Percentiles rank a stretch among this genome's conserved stretches.
These are phyloP conservation scores for Festucalex cinctus DNA, from an alignment of 2,113 vertebrate species.

Conservation along the genomic window DNA sequence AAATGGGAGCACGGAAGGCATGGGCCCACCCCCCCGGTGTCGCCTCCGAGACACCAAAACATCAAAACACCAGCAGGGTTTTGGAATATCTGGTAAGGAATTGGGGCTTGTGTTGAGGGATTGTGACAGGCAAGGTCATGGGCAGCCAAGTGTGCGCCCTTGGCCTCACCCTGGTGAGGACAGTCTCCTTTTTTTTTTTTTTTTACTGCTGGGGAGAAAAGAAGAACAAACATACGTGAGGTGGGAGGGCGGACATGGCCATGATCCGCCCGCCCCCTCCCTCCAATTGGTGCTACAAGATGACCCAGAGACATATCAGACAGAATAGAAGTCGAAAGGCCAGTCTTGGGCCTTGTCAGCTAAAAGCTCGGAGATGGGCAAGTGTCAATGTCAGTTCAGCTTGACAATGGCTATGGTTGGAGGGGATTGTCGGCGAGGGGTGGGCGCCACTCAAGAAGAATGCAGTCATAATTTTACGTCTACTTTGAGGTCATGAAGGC, in stretches of 20 bases:
- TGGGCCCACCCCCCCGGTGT: neutral
- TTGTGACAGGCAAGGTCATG: conserved; percentile 73
- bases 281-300: conserved; percentile 34
- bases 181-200: conserved; percentile 26
- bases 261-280: conserved; percentile 11
- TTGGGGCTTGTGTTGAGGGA: conserved; percentile 57
- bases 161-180: conserved; percentile 60
- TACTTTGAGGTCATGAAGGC: conserved; percentile 54
- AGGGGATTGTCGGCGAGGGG: conserved; percentile 37
- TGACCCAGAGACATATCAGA: conserved; percentile 72
- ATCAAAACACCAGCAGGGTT: conserved; percentile 40
- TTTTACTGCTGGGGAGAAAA: conserved; percentile 37
- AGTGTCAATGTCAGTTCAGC: conserved; percentile 62
- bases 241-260: conserved; percentile 36
- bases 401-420: conserved; percentile 58
- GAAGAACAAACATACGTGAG: conserved; percentile 40
- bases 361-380: conserved; percentile 60
- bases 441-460: conserved; percentile 33
- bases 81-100: conserved; percentile 49
- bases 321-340: conserved; percentile 61
- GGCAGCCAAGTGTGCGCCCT: conserved; percentile 66
- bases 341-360: conserved; percentile 67
- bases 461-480: conserved; percentile 46
- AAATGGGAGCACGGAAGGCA: conserved; percentile 36
- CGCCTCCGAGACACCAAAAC: conserved; percentile 38